A percentile compares a stretch with the other conserved stretches of the same genome.
These are phyloP conservation scores for Gymnocephalus cernua DNA, from an alignment of 2,113 vertebrate genomes.

Conservation along the genomic window DNA sequence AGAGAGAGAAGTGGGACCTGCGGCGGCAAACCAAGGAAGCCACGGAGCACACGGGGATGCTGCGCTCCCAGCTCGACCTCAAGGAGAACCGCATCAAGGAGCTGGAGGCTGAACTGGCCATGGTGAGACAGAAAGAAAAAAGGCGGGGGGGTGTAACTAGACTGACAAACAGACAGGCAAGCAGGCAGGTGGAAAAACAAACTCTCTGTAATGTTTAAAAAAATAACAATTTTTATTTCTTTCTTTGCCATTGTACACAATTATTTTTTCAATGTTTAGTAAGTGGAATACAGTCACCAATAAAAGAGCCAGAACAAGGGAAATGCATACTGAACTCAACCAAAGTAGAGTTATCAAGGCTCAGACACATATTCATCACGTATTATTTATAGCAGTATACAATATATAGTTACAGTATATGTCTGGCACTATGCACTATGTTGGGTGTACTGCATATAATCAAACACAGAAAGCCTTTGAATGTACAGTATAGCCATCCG, in stretches of 20 bases:
- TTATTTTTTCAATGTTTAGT: background rate
- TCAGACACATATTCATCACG: background rate
- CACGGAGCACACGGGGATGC: constrained; percentile 91
- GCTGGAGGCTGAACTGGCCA: constrained; percentile 97
- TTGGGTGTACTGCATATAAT: constrained; percentile 28
- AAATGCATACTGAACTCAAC: background rate
- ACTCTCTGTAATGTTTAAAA: background rate
- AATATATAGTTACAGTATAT: background rate
- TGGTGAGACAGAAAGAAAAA: constrained; percentile 87
- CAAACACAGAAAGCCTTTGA: constrained; percentile 45
- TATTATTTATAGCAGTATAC: background rate
- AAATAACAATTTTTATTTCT: background rate
- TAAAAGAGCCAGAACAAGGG: background rate
- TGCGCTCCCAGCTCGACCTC: constrained; percentile 96
- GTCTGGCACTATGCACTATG: constrained; percentile 17
- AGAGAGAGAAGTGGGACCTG: constrained; percentile 98
- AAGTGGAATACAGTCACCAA: background rate
- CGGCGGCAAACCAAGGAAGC: constrained; percentile 97
- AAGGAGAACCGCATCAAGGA: constrained; percentile 99
- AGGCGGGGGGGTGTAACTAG: background rate
- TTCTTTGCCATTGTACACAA: background rate
- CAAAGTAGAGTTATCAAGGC: background rate
- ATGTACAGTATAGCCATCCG: constrained; percentile 58
- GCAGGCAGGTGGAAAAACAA: background rate
- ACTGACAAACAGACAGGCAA: background rate